Base-by-base conservation (phyloP, 2,888 invertebrate genomes). In the Vannuccia rotundouncinata region DNA sequence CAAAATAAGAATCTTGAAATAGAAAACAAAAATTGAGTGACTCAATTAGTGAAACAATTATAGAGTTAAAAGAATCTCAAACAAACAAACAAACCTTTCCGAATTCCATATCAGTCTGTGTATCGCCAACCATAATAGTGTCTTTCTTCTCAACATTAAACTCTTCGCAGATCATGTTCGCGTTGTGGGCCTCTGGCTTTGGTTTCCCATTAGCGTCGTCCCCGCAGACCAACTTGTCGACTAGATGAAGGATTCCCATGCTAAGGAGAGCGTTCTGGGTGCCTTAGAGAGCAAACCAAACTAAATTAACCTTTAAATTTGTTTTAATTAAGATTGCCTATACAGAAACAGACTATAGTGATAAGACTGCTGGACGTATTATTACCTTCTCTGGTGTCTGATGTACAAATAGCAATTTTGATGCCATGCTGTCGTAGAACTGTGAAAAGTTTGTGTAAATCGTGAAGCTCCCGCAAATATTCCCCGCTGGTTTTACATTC, bases 61-160 rank as follows among this genome's bases (percentile, higher is more conserved):
- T n/a, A n/a, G n/a, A n/a, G n/a, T n/a, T n/a, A n/a, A n/a, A n/a
- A n/a, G n/a, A n/a, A n/a, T n/a, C n/a, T n/a, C n/a, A n/a, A n/a
- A n/a, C n/a, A n/a, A n/a, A n/a, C 10, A 66, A 13, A 13, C 66
- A n/a, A 1, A 86, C 85, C 60, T 85, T 84, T 10, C 87, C 89
- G 87, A 89, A 88, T 31, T 86, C 86, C 81, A 89, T 86, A 83
- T 89, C 89, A 0, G 88, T 88, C 60, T 86, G 84, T 1, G 89
- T 89, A 83, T 89, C 89, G 0, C 89, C 89, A 1, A 89, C 88
- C 88, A 89, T 88, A 5, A 86, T 85, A 0, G 89, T 82, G 27
- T 85, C 83, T 0, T 82, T 77, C 0, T 86, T 85, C 79, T 84
- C 82, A 0, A 87, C 84, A 0, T 84, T 84, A n/a, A 87, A 82